A percentile compares a stretch with the other conserved stretches of the same genome.
phyloP scores from a whole-genome alignment of 2,797 vertebrate species.

The Eupleurogrammus muticus region DNA sequence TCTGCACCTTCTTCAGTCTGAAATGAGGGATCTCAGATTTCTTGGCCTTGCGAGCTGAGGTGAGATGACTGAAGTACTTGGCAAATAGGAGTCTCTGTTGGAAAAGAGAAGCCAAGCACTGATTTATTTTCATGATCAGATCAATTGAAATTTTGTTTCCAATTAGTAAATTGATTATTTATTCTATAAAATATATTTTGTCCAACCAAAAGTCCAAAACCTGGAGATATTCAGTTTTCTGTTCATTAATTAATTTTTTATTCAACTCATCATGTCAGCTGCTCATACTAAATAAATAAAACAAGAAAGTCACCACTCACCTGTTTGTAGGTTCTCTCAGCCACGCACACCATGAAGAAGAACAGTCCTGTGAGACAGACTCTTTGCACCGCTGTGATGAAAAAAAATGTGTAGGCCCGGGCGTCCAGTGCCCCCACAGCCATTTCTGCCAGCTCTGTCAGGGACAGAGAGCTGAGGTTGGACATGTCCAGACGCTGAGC shows the following conservation, averaged over 20 bases:
- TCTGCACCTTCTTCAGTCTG: constrained; percentile 97
- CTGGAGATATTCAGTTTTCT: neutral
- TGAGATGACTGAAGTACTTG: constrained; percentile 97
- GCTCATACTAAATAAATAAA: neutral
- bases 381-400: constrained; percentile 91
- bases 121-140: neutral
- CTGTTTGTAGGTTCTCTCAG: constrained; percentile 98
- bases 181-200: neutral
- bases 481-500: constrained; percentile 86
- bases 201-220: too few species aligned
- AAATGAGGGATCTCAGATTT: constrained; percentile 99
- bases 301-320: constrained; percentile 73
- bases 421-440: constrained; percentile 82
- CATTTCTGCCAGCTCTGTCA: constrained; percentile 83
- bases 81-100: constrained; percentile 95
- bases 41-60: constrained; percentile 96
- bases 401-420: constrained; percentile 79
- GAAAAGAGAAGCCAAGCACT: neutral
- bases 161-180: too few species aligned
- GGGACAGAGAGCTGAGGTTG: constrained; percentile 82
- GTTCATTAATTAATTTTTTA: neutral
- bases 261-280: neutral
- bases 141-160: neutral
- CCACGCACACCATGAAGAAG: constrained; percentile 99
- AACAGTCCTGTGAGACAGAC: constrained; percentile 94